phyloP scores from a whole-genome alignment of 2,888 invertebrate species.

The Carpatolechia fugitivella region DNA sequence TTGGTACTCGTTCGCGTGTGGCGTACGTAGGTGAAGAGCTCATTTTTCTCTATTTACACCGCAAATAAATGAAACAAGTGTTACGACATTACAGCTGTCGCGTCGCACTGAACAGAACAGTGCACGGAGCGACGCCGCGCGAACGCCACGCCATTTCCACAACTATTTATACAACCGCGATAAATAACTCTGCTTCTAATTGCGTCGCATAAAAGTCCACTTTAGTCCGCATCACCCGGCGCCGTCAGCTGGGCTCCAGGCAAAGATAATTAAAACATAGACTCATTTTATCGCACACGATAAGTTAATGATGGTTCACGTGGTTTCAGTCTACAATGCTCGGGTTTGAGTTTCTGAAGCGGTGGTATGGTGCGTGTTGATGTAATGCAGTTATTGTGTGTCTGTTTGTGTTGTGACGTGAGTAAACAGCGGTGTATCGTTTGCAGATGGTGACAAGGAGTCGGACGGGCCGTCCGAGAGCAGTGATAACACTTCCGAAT shows the following conservation, averaged over 20 bases:
- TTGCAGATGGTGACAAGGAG: constrained; percentile 75
- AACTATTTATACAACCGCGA: constrained; percentile 33
- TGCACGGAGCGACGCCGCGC: constrained; percentile 48
- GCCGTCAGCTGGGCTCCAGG: neutral
- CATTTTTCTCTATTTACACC: constrained; percentile 70
- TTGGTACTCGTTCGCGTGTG: constrained; percentile 67
- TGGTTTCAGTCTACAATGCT: constrained; percentile 58
- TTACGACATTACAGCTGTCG: constrained; percentile 45
- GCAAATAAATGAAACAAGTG: constrained; percentile 48
- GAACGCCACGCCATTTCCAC: constrained; percentile 37
- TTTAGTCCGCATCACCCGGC: constrained; percentile 21
- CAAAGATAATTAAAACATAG: constrained; percentile 36
- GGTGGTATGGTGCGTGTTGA: constrained; percentile 72
- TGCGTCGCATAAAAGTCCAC: constrained; percentile 27
- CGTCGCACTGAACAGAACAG: constrained; percentile 40
- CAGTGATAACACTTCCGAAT: constrained; percentile 75
- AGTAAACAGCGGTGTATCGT: constrained; percentile 38
- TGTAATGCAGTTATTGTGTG: constrained; percentile 1
- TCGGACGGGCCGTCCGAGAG: constrained; percentile 76
- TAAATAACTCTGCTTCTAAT: constrained; percentile 32
- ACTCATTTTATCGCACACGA: constrained; percentile 55
- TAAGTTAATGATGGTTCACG: constrained; percentile 59
- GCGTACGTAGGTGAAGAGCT: constrained; percentile 61
- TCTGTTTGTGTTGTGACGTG: constrained; percentile 23
- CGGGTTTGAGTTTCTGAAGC: constrained; percentile 70